Percentiles rank a stretch among this genome's conserved stretches.
Conservation (phyloP, 2,888 invertebrate species). For the Theristus sp. region DNA sequence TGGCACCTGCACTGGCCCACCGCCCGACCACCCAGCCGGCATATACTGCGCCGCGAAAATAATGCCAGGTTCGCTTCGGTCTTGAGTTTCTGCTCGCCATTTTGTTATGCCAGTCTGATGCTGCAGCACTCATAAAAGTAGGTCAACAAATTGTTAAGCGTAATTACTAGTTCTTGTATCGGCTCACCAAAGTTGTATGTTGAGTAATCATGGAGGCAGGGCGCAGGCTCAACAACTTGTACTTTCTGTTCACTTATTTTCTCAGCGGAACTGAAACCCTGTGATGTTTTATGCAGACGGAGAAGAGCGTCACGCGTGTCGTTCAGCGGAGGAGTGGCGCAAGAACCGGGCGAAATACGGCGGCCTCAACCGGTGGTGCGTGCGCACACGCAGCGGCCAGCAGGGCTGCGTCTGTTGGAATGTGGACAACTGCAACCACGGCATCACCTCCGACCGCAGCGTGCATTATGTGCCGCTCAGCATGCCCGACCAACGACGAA, state of each 20-base stretch:
- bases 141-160: too few species aligned
- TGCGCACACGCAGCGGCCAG: not conserved
- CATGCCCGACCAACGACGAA: not conserved
- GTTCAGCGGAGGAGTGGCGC: not conserved
- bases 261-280: not conserved
- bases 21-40: not conserved
- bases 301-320: not conserved
- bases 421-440: not conserved
- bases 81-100: too few species aligned
- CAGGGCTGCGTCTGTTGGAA: not conserved
- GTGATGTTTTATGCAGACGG: not conserved
- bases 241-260: too few species aligned
- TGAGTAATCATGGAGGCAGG: too few species aligned
- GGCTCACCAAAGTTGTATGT: too few species aligned
- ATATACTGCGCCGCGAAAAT: not conserved
- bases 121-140: too few species aligned
- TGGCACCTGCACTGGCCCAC: not conserved
- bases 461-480: not conserved
- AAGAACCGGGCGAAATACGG: not conserved
- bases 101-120: too few species aligned
- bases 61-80: not conserved
- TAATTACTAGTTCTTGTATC: too few species aligned
- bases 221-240: too few species aligned
- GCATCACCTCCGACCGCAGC: not conserved
- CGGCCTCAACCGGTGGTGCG: not conserved